Evolutionary conservation across 2,888 invertebrate species (phyloP), one percentile per base, ranked within the genome.

Genomic region (Cybosia mesomella): DNA sequence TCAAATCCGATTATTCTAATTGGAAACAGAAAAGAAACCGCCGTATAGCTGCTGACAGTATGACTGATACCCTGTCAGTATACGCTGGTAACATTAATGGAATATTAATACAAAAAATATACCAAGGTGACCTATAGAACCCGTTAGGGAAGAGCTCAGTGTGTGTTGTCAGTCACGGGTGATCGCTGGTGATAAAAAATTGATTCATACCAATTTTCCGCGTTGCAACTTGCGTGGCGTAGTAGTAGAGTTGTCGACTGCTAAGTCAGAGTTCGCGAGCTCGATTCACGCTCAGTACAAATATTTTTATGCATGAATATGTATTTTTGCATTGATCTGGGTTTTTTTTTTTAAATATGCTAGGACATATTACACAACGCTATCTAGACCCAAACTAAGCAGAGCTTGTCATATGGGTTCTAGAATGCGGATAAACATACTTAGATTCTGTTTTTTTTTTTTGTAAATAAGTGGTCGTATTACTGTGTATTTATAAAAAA

Each of bases 21-120:
- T 63, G 59, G 24, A 72, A 73, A 76, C 76, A 79, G 79, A 72
- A 71, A 64, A 75, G 74, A 75, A 67, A 58, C 59, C 39, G 60
- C 54, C 18, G 24, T 21, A 71, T 32, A 28, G 70, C 62, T 58
- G 55, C 24, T 49, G 59, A 63, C 66, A 53, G 61, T 9, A 59
- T 72, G 73, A 81, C 72, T 54, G 71, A 74, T 74, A 24, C 61
- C 13, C 63, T 68, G 81, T 73, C 78, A 66, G 53, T 49, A 49
- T 58, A 58, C 34, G 72, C 80, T 36, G 36, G 34, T 15, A 9
- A 58, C 63, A 58, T 32, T 15, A 15, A 28, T n/a, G 9, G 59
- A 59, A 68, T 68, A 64, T 67, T 71, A 71, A 80, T 66, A 67
- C 54, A 75, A 81, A 74, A 81, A 72, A 21, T 15, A 18, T 53